Evolutionary conservation across 2,113 vertebrate genomes (phyloP).

Genomic region (Lynx canadensis): DNA sequence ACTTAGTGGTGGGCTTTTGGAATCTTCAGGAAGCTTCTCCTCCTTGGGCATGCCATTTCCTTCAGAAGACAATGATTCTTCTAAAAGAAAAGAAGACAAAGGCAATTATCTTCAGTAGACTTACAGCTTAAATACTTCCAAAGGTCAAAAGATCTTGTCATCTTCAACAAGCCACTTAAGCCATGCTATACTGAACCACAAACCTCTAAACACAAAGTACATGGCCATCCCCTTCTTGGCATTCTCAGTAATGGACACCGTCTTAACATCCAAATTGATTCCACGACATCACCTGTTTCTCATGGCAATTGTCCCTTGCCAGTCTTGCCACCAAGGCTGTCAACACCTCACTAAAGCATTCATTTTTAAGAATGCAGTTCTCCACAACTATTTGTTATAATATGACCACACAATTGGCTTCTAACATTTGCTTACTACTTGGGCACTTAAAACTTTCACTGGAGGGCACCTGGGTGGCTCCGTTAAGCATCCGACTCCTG

Average conservation of each 20-base stretch:
- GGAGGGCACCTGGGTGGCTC: neutral
- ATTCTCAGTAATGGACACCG: neutral
- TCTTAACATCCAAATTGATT: constrained; percentile 53
- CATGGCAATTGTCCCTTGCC: neutral
- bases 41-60: constrained; percentile 90
- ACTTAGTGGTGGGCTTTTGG: constrained; percentile 90
- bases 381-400: constrained; percentile 25
- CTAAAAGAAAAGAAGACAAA: constrained; percentile 82
- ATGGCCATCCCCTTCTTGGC: neutral
- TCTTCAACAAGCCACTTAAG: constrained; percentile 34
- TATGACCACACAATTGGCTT: constrained; percentile 3
- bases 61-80: constrained; percentile 90
- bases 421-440: constrained; percentile 41
- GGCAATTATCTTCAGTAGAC: neutral
- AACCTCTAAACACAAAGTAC: constrained; percentile 28
- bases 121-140: constrained; percentile 35
- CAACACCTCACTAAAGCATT: constrained; percentile 27
- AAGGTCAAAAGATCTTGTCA: constrained; percentile 32
- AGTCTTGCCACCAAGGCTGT: constrained; percentile 42
- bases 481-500: no score
- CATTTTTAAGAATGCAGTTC: constrained; percentile 24
- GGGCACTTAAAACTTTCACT: constrained; percentile 37
- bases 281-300: constrained; percentile 17
- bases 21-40: constrained; percentile 87
- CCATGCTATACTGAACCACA: neutral